phyloP scores from a whole-genome alignment of 2,113 vertebrate genomes.

The Leptosomus discolor region DNA sequence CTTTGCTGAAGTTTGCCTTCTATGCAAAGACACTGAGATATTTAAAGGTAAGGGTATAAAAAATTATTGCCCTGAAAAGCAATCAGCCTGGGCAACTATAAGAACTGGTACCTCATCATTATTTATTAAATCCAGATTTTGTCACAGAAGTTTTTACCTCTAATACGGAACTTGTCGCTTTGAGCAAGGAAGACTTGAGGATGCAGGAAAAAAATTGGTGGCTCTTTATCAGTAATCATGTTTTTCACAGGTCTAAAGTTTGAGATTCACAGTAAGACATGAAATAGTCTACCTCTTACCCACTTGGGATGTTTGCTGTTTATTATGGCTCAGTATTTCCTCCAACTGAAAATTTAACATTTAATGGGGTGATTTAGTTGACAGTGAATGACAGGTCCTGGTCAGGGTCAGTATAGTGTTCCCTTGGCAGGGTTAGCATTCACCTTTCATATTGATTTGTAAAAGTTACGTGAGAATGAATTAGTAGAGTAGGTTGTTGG shows the following conservation, averaged over 20 bases:
- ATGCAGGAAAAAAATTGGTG: background rate
- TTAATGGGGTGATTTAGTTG: background rate
- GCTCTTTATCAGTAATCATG: background rate
- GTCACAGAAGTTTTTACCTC: background rate
- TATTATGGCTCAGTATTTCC: background rate
- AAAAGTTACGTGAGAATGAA: background rate
- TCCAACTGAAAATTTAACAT: background rate
- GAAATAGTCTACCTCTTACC: background rate
- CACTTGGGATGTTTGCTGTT: background rate
- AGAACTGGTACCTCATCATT: background rate
- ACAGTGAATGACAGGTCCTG: background rate
- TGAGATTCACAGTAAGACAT: background rate
- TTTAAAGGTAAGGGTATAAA: background rate
- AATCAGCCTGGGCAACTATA: background rate
- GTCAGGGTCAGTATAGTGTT: background rate
- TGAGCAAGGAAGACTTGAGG: background rate
- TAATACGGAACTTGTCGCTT: background rate
- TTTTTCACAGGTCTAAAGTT: background rate
- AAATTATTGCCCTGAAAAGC: background rate
- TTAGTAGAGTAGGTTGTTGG: fast-evolving
- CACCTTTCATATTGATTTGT: background rate
- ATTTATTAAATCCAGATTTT: background rate
- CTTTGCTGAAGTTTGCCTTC: background rate
- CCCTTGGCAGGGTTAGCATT: background rate
- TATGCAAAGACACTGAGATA: background rate